Evolutionary conservation across 2,888 invertebrate species (phyloP).

Genomic region (Clostera curtula): DNA sequence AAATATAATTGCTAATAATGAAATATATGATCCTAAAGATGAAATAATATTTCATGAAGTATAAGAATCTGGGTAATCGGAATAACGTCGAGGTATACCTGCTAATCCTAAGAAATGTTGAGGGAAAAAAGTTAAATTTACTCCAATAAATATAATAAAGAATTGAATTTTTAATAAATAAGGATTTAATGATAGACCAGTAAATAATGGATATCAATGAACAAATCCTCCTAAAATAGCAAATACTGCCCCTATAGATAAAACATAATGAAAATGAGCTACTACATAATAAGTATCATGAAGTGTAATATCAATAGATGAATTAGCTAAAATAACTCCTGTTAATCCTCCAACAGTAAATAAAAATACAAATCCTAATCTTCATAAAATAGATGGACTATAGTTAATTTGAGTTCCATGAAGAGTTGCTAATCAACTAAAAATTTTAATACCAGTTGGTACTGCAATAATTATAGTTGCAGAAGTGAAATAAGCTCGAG

Average conservation of each 20-base stretch:
- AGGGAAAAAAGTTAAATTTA: constrained; percentile 88
- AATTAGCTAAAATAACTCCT: constrained; percentile 80
- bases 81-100: constrained; percentile 83
- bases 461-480: constrained; percentile 92
- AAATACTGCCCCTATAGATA: constrained; percentile 87
- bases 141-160: constrained; percentile 81
- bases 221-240: constrained; percentile 83
- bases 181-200: constrained; percentile 75
- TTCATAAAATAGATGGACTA: constrained; percentile 77
- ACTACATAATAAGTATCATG: constrained; percentile 92
- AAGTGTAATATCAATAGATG: constrained; percentile 83
- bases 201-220: constrained; percentile 82
- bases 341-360: constrained; percentile 85
- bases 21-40: constrained; percentile 79
- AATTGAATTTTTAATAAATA: constrained; percentile 81
- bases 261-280: constrained; percentile 87
- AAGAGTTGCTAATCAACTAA: constrained; percentile 82
- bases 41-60: constrained; percentile 80
- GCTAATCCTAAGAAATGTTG: constrained; percentile 78
- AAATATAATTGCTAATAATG: constrained; percentile 72
- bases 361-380: constrained; percentile 84
- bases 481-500: constrained; percentile 88
- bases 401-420: constrained; percentile 78
- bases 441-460: constrained; percentile 89
- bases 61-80: constrained; percentile 81